Evolutionary conservation across 1,140 invertebrate species (phyloP), one percentile per base, ranked within the genome.

Genomic region (Drosophila lacteicornis): DNA sequence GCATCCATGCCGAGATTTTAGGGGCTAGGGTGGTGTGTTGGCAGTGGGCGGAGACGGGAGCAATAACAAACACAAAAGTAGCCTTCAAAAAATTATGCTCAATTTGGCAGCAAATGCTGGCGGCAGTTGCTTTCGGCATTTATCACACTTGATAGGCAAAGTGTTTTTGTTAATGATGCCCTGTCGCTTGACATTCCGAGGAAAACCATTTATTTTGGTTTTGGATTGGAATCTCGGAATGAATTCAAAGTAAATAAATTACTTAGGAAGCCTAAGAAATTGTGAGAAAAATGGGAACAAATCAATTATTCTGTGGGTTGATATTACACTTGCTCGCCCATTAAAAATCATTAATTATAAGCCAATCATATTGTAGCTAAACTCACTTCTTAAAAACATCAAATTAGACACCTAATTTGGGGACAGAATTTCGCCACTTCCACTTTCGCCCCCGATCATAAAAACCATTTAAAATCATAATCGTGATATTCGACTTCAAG

Each of bases 111-210:
- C 75, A 79, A 75, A 71, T 82, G 76, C 75, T 79, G 66, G 46
- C 75, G 58, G 63, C 62, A 55, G 49, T 68, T 51, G 58, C 56
- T 36, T 30, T 22, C 47, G 58, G 67, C 79, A 86, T 87, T 87
- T 86, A 87, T 86, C 83, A 87, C 79, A 82, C 83, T 86, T 45
- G 75, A 87, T 78, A 53, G 79, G 69, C 83, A 82, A 86, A 86
- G 75, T 82, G 83, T 82, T 86, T 86, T 79, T 53, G 57, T 47
- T 86, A 85, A 86, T 85, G 82, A 85, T 75, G 75, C 75, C 69
- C 55, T 60, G 67, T 50, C 70, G 70, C 38, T n/a, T 71, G 55
- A 43, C 69, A 71, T 71, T 71, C 30, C 45, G 13, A 7, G 38
- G n/a, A 53, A n/a, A 50, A 66, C 43, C 12, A 78, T 78, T 78